Conservation (phyloP, 1,140 invertebrate species). For the Elymnias hypermnestra region DNA sequence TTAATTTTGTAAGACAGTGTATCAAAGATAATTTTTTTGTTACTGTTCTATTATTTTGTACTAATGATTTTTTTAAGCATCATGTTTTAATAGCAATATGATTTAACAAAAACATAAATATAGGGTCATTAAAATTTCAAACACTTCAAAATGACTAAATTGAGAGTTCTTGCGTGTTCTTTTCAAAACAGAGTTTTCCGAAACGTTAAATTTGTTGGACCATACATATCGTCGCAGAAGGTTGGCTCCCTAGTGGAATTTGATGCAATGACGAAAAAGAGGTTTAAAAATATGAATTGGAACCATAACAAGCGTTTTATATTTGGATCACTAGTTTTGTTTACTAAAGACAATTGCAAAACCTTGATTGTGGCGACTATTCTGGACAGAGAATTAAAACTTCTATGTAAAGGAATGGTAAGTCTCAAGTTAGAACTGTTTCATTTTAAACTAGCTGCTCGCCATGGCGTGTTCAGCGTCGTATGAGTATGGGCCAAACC, state of each 20-base stretch:
- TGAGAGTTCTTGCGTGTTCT: too few species aligned
- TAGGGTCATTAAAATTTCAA: too few species aligned
- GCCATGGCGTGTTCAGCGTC: too few species aligned
- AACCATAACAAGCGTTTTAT: conserved; percentile 77
- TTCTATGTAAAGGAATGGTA: conserved; percentile 72
- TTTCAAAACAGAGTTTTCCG: conserved; percentile 35
- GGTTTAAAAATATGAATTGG: conserved; percentile 48
- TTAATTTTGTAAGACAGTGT: too few species aligned
- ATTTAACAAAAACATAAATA: too few species aligned
- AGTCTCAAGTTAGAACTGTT: neutral
- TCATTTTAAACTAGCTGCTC: too few species aligned
- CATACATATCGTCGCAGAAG: conserved; percentile 39
- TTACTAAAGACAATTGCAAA: conserved; percentile 82
- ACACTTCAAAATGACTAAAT: too few species aligned
- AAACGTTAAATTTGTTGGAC: conserved; percentile 43
- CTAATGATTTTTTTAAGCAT: too few species aligned
- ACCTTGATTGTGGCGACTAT: conserved; percentile 82
- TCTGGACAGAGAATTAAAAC: conserved; percentile 72
- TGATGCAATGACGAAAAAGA: conserved; percentile 32
- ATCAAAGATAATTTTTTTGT: too few species aligned
- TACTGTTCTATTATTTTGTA: too few species aligned
- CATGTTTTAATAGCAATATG: too few species aligned
- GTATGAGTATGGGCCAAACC: too few species aligned
- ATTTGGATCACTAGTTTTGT: conserved; percentile 83
- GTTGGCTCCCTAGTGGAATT: conserved; percentile 43